Evolutionary conservation across 2,797 vertebrate species (phyloP).

Genomic region (Tenualosa ilisha): DNA sequence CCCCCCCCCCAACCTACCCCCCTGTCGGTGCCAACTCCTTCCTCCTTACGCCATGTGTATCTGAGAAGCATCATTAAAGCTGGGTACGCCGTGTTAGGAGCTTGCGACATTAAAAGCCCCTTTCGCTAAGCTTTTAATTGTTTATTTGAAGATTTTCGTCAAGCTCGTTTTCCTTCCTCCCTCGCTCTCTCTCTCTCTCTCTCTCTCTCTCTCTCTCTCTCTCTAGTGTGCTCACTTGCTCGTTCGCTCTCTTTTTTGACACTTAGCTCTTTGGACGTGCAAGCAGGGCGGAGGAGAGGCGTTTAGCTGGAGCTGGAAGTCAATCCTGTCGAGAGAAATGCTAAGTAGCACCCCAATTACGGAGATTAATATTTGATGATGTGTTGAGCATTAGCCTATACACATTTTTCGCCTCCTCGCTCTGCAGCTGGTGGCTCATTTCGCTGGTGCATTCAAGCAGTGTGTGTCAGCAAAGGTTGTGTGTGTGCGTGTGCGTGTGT

Average conservation of each 20-base stretch:
- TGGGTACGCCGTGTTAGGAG: not conserved
- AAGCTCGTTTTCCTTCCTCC: slow-evolving; percentile 19
- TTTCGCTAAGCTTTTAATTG: slow-evolving; percentile 31
- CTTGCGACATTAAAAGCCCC: slow-evolving; percentile 1
- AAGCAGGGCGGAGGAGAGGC: slow-evolving; percentile 17
- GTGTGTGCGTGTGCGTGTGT: slow-evolving; percentile 9
- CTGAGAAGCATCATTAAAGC: slow-evolving; percentile 14
- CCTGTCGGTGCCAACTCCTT: not conserved
- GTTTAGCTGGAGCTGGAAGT: slow-evolving; percentile 27
- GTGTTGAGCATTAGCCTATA: slow-evolving; percentile 37
- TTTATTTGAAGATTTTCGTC: slow-evolving; percentile 50
- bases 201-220: not conserved
- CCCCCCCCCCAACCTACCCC: not conserved
- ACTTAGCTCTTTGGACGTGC: slow-evolving; percentile 39
- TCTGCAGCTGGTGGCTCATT: slow-evolving; percentile 41
- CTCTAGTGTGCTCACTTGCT: slow-evolving; percentile 33
- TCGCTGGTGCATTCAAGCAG: slow-evolving; percentile 23
- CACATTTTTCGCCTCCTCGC: slow-evolving; percentile 34
- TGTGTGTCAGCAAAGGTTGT: slow-evolving; percentile 18
- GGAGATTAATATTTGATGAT: slow-evolving; percentile 57
- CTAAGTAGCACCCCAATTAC: slow-evolving; percentile 50
- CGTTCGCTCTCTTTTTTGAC: slow-evolving; percentile 44
- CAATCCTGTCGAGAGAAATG: slow-evolving; percentile 41
- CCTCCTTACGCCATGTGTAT: not conserved
- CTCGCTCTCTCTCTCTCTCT: not conserved